Conservation (phyloP, 2,113 vertebrate species). For the Scalopus aquaticus region DNA sequence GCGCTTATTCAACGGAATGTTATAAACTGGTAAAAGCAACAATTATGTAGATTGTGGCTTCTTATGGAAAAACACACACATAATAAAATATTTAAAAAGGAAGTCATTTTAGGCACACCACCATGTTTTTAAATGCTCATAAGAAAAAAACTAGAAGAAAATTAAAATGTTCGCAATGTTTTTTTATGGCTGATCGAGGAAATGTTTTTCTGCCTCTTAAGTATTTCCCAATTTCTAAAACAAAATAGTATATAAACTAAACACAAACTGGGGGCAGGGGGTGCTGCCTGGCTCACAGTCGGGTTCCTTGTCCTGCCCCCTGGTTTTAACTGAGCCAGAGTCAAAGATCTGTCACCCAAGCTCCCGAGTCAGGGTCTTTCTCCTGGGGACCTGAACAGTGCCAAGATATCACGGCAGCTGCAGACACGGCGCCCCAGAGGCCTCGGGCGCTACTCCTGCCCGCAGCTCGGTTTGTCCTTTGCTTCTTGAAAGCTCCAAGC, state of each 20-base stretch:
- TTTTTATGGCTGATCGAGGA: neutral
- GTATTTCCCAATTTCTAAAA: constrained; percentile 1
- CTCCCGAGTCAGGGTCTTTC: neutral
- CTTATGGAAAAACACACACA: constrained; percentile 22
- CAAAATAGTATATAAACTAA: neutral
- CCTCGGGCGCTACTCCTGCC: neutral
- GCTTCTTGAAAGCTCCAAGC: constrained; percentile 4
- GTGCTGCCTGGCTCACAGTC: neutral
- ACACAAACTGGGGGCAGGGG: neutral
- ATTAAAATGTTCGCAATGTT: neutral
- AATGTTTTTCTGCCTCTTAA: neutral
- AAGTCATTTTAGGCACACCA: neutral
- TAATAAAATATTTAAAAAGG: neutral
- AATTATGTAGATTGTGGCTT: neutral
- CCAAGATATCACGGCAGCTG: neutral
- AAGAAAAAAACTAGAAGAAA: neutral
- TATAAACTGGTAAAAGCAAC: neutral
- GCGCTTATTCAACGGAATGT: neutral
- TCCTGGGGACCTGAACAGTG: neutral
- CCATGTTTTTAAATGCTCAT: constrained; percentile 31
- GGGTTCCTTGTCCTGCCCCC: neutral
- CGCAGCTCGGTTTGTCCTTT: neutral
- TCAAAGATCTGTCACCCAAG: constrained; percentile 1
- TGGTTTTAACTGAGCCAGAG: neutral
- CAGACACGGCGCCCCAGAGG: neutral